Base-by-base conservation (phyloP, 2,888 invertebrate species). In the Junonia oenone region DNA sequence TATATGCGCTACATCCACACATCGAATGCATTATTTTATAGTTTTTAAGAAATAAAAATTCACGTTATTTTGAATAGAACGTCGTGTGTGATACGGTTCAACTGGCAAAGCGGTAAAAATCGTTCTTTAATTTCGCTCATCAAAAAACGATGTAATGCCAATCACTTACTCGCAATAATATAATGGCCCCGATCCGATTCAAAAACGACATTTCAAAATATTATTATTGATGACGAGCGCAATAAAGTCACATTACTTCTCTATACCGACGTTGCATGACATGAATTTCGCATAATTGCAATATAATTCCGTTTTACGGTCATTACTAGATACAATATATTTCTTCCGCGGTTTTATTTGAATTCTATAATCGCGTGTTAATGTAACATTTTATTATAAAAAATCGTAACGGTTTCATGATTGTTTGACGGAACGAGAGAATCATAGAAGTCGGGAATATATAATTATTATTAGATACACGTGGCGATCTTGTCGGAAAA, bases 321-420 rank as follows among this genome's bases (percentile, higher is more conserved):
- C 62, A 58, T 58, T 63, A 61, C 56, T 60, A 58, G 53, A 61
- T 58, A 63, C 58, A 65, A 62, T 65, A 66, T 67, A 66, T 65
- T 61, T 63, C 65, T 68, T 68, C 66, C 66, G 65, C 56, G 55
- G 56, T 62, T 67, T 65, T 68, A 65, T 68, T 68, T 63, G 58
- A 64, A 67, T 68, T 64, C 63, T 63, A 58, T 68, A 67, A 68
- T 69, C 66, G 68, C 66, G 68, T 69, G 68, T 59, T 67, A 66
- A 65, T 65, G 57, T 53, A 55, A 63, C 59, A 59, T 63, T 63
- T 63, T 61, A 50, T 63, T 60, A 59, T 58, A 54, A 63, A 61
- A 65, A 64, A 64, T 57, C 55, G 57, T 62, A 64, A 60, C 61
- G 62, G 61, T 64, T 58, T 58, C 56, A 62, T 56, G 64, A 62